Evolutionary conservation across 2,888 invertebrate genomes (phyloP).

Genomic region (Hermodice carunculata): DNA sequence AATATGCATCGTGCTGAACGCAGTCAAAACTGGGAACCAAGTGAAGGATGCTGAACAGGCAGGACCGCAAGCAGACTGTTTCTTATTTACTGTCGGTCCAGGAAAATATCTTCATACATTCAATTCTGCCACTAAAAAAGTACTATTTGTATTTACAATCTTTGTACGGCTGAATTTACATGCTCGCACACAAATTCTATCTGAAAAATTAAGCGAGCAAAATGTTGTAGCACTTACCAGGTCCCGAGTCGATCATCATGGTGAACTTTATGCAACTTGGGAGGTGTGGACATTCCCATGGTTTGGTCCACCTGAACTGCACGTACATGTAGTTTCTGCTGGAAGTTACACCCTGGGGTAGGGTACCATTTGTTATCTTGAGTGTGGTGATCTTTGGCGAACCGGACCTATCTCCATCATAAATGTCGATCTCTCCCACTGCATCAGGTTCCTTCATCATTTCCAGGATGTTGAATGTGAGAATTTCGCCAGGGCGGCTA

Average conservation of each 20-base stretch:
- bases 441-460: slow-evolving; percentile 77
- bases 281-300: slow-evolving; percentile 76
- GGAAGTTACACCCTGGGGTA: slow-evolving; percentile 85
- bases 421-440: slow-evolving; percentile 72
- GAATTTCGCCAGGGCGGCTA: slow-evolving; percentile 76
- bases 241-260: slow-evolving; percentile 83
- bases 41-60: too few species aligned
- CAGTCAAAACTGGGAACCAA: too few species aligned
- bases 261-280: slow-evolving; percentile 81
- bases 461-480: slow-evolving; percentile 89
- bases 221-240: slow-evolving; percentile 73
- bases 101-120: too few species aligned
- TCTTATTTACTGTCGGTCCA: too few species aligned
- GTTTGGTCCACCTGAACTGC: slow-evolving; percentile 74
- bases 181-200: too few species aligned
- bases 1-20: too few species aligned
- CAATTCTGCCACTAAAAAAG: too few species aligned
- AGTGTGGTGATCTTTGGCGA: slow-evolving; percentile 22
- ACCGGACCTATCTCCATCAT: slow-evolving; percentile 45
- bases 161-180: too few species aligned
- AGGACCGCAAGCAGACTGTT: too few species aligned
- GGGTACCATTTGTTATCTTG: slow-evolving; percentile 83
- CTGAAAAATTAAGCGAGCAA: too few species aligned
- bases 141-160: too few species aligned
- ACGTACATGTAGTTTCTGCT: slow-evolving; percentile 85